phyloP scores from a whole-genome alignment of 2,888 invertebrate genomes.

The Standfussiana lucernea region DNA sequence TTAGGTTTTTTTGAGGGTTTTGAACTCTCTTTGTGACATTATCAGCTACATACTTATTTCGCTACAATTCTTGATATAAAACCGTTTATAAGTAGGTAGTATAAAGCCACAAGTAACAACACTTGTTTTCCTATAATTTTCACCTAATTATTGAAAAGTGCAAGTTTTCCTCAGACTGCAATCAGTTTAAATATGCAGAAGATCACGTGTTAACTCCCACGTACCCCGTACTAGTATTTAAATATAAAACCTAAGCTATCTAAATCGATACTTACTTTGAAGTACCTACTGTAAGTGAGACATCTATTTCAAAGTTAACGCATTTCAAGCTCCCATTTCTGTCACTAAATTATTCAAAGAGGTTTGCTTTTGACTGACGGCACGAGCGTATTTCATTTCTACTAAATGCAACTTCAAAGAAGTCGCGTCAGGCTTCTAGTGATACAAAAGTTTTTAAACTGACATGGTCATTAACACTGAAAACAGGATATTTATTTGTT shows the following conservation, averaged over 20 bases:
- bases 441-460: too few relatives aligned
- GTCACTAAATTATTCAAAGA: slow-evolving; percentile 31
- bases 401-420: slow-evolving; percentile 11
- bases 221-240: slow-evolving; percentile 9
- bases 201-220: slow-evolving; percentile 20
- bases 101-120: background rate
- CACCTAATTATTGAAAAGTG: slow-evolving; percentile 7
- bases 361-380: slow-evolving; percentile 22
- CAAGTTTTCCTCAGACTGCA: background rate
- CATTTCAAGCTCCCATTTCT: slow-evolving; percentile 9
- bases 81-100: background rate
- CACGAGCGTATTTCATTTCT: slow-evolving; percentile 5
- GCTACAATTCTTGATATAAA: background rate
- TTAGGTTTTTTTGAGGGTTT: too few relatives aligned
- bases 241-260: slow-evolving; percentile 7
- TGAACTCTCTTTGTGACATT: background rate
- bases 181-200: slow-evolving; percentile 13
- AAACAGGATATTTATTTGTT: too few relatives aligned
- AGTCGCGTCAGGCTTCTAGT: background rate
- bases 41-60: background rate
- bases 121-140: slow-evolving; percentile 2
- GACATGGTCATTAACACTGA: too few relatives aligned
- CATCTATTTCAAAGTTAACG: slow-evolving; percentile 3
- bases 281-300: background rate
- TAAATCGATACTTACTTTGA: slow-evolving; percentile 23